Percentiles rank a stretch among this genome's conserved stretches.
phyloP scores from a whole-genome alignment of 2,888 invertebrate species.

The Dryococelus australis region DNA sequence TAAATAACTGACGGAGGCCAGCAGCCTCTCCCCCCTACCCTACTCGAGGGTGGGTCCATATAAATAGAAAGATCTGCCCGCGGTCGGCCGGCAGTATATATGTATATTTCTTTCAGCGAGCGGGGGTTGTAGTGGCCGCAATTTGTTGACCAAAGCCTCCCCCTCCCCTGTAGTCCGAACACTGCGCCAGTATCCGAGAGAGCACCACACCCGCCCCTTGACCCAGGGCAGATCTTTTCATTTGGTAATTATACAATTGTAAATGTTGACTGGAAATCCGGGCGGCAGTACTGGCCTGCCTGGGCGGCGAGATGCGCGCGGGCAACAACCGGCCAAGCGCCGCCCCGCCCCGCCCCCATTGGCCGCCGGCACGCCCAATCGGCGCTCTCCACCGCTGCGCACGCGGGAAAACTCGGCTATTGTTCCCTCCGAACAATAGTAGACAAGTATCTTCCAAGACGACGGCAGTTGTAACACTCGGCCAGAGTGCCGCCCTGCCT shows the following conservation, averaged over 20 bases:
- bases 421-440: no score
- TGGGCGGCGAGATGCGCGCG: not conserved
- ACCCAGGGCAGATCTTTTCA: slow-evolving; percentile 22
- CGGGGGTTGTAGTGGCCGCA: not conserved
- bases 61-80: slow-evolving; percentile 9
- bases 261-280: slow-evolving; percentile 18
- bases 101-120: not conserved
- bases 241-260: slow-evolving; percentile 35
- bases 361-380: not conserved
- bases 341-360: not conserved
- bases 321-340: not conserved
- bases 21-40: no score
- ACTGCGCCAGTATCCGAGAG: slow-evolving; percentile 21
- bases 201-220: not conserved
- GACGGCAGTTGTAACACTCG: no score
- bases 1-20: not conserved
- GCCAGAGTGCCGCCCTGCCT: no score
- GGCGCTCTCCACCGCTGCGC: not conserved
- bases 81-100: not conserved
- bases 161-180: not conserved
- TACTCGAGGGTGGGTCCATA: not conserved
- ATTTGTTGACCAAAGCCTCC: slow-evolving; percentile 5
- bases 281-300: not conserved
- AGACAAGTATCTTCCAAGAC: no score
- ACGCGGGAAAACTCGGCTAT: no score